Base-by-base conservation (phyloP, 1,140 invertebrate genomes). In the Apis florea region DNA sequence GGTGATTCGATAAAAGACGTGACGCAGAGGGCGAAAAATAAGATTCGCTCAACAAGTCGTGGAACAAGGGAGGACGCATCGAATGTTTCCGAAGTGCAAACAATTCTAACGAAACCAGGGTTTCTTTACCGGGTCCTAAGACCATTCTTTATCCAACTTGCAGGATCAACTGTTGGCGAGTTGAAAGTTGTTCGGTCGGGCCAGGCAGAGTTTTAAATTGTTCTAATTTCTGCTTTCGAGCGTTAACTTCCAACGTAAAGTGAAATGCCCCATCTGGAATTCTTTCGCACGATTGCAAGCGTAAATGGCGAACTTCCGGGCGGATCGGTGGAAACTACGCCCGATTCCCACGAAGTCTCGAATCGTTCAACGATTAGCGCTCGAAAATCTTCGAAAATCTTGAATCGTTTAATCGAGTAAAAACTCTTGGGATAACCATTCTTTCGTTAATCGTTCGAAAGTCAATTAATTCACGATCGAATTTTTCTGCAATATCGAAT, bases 201-300 rank as follows among this genome's bases (percentile, higher is more conserved):
- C 49, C 11, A 11, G 21, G 6, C 47, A 67, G 54, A 76, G 17
- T 70, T 49, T 49, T 70, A 70, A 69, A 78, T 78, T 78, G 58
- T 78, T 78, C 67, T 78, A 51, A 47, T 70, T 40, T 70, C 51
- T 49, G 26, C 66, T 51, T 61, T 21, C 54, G 2, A 51, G 66
- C 47, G 54, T 70, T 40, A 78, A 70, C 66, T 78, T 69, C 26
- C 21, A 61, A 59, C 66, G 40, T 47, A 31, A 78, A 78, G 53
- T 70, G 76, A 70, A 59, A 40, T 31, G 54, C 24, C 21, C 2
- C 76, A 13, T 21, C 54, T 47, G 24, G 24, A 49, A 51, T 26
- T 31, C 67, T 70, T 13, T 15, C 12, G 53, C 54, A 24, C 17
- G n/a, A 40, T 56, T 78, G n/a, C 19, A 12, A 40, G 26, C 26